Conservation (phyloP, 2,797 vertebrate genomes). For the Molossus alvarezi region DNA sequence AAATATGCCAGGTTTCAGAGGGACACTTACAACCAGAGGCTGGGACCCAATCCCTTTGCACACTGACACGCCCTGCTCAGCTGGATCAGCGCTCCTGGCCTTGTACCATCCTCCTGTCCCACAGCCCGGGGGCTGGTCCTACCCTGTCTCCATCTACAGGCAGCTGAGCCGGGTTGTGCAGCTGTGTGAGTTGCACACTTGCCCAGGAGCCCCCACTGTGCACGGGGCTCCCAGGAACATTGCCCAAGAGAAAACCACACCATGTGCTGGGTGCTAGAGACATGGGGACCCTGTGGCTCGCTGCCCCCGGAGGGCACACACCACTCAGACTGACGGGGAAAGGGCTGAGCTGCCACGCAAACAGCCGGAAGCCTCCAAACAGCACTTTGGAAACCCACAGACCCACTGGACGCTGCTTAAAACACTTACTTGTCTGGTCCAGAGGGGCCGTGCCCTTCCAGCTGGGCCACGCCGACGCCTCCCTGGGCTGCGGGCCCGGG, state of each 20-base stretch:
- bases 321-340: not conserved
- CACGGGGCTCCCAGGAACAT: not conserved
- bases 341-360: accelerated
- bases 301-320: not conserved
- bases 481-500: conserved; percentile 87
- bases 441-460: conserved; percentile 95
- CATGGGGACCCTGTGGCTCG: accelerated
- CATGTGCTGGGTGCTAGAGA: accelerated
- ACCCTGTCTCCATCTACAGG: not conserved
- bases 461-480: conserved; percentile 91
- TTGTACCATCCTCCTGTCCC: not conserved
- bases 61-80: too few species aligned
- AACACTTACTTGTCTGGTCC: conserved; percentile 94
- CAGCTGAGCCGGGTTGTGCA: too few species aligned
- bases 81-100: not conserved
- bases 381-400: not conserved
- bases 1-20: not conserved
- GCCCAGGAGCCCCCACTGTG: not conserved
- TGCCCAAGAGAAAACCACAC: not conserved
- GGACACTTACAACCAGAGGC: not conserved
- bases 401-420: not conserved
- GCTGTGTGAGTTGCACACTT: not conserved
- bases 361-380: not conserved
- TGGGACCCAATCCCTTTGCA: not conserved
- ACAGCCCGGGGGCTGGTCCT: not conserved